phyloP scores from a whole-genome alignment of 2,797 vertebrate genomes.

The Linurgus olivaceus region DNA sequence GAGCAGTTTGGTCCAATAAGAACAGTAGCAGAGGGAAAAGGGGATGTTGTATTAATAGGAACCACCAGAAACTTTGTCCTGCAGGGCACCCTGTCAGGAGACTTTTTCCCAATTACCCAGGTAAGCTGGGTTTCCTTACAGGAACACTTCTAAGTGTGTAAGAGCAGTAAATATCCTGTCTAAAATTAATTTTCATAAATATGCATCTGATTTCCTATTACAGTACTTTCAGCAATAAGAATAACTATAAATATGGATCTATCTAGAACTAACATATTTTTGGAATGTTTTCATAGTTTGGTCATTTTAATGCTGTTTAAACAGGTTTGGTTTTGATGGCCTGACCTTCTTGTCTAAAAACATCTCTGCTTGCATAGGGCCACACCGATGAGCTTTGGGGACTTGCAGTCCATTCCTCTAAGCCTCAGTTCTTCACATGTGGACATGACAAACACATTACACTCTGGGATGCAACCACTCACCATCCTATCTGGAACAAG shows the following conservation, averaged over 20 bases:
- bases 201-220: neutral
- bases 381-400: conserved; percentile 98
- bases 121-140: conserved; percentile 61
- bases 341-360: neutral
- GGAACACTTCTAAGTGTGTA: neutral
- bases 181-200: neutral
- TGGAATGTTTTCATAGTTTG: neutral
- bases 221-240: neutral
- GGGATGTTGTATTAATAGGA: conserved; percentile 90
- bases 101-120: conserved; percentile 93
- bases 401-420: conserved; percentile 88
- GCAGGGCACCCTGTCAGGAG: conserved; percentile 89
- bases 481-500: conserved; percentile 92
- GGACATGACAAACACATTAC: conserved; percentile 92
- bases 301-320: neutral
- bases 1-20: conserved; percentile 93
- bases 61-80: conserved; percentile 95
- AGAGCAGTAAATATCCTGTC: neutral
- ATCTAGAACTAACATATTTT: neutral
- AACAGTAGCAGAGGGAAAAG: conserved; percentile 92
- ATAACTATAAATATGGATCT: neutral
- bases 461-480: conserved; percentile 89
- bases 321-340: neutral
- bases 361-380: conserved; percentile 76
- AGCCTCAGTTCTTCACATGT: conserved; percentile 91